Conservation (phyloP, 2,888 invertebrate species). For the Scaptomyza flava region DNA sequence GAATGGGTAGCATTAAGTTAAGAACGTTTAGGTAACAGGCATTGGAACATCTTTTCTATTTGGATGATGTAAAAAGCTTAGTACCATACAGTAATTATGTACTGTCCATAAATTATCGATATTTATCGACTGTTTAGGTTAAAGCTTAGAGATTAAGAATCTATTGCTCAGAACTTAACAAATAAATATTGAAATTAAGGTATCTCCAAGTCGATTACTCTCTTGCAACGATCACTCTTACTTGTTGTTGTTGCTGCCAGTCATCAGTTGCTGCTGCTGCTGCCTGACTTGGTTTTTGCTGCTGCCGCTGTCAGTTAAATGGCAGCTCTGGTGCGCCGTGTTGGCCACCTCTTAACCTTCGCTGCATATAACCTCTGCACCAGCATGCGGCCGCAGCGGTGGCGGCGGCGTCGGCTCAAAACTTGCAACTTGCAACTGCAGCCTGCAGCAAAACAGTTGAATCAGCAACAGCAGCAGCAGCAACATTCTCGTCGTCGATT, state of each 20-base stretch:
- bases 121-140: background rate
- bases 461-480: conserved; percentile 31
- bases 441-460: conserved; percentile 36
- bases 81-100: background rate
- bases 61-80: too few relatives aligned
- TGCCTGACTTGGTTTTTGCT: conserved; percentile 52
- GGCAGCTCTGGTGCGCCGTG: conserved; percentile 65
- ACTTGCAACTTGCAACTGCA: conserved; percentile 19
- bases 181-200: background rate
- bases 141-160: too few relatives aligned
- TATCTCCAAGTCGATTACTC: background rate
- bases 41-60: background rate
- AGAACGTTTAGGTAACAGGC: background rate
- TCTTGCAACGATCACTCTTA: background rate
- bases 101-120: background rate
- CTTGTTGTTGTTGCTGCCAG: conserved; percentile 61
- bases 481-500: conserved; percentile 65
- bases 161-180: too few relatives aligned
- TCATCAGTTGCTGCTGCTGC: conserved; percentile 56
- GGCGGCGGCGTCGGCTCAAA: conserved; percentile 25
- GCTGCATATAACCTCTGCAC: conserved; percentile 77
- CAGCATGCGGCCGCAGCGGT: conserved; percentile 42
- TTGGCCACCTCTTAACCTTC: conserved; percentile 79
- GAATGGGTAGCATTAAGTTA: background rate
- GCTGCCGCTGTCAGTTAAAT: conserved; percentile 62